Base-by-base conservation (phyloP, 2,888 invertebrate genomes). In the Aspidapion aeneum region DNA sequence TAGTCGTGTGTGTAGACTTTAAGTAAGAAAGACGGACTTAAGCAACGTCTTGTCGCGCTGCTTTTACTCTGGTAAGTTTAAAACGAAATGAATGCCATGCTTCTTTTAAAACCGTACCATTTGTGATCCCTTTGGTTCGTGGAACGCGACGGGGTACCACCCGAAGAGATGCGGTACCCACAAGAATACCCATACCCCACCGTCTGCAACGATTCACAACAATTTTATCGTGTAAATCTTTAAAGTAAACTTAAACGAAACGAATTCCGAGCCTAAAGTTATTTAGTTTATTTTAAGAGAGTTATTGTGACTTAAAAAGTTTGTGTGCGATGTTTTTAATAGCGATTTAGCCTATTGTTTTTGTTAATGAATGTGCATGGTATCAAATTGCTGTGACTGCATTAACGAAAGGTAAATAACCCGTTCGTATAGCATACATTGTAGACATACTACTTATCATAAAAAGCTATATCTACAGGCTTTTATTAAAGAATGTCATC, bases 361-460 rank as follows among this genome's bases (percentile, higher is more conserved):
- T 59, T 57, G 48, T 18, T 5, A 57, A 54, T 55, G 60, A 63
- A 65, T 62, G 66, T 66, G 63, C 62, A 64, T 62, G 58, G 3
- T 35, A 12, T 12, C 5, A 12, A 12, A 7, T 35, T 66, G 64
- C 60, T 20, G 57, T 62, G 59, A n/a, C 61, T 63, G 22, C 48
- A 58, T 18, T 17, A 51, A 49, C 57, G 56, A 66, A 59, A 66
- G 66, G 66, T 66, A 66, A 66, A 66, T 65, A 66, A 66, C 64
- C 66, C 64, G 63, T 3, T 35, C 35, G 35, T 35, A 12, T 35
- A 35, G n/a, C n/a, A n/a, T n/a, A n/a, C n/a, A n/a, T n/a, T n/a
- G n/a, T n/a, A n/a, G n/a, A n/a, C n/a, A n/a, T n/a, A n/a, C n/a
- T 35, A 35, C 35, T 35, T 35, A 35, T 35, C 35, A 35, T 35